Evolutionary conservation across 2,113 vertebrate species (phyloP).

Genomic region (Chrysemys picta): DNA sequence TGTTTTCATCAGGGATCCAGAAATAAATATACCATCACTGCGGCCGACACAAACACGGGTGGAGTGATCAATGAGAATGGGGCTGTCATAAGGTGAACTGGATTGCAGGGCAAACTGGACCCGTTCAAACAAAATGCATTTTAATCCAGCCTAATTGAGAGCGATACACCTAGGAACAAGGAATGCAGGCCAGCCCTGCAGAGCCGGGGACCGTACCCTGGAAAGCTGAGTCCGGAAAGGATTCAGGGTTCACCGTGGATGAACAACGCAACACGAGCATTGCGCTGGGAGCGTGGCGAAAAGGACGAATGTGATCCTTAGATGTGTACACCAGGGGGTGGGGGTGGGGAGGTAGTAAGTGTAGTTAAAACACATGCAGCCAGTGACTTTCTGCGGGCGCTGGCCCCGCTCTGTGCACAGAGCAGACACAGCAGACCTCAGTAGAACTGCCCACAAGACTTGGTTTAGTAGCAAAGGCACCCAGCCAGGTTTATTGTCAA

Average conservation of each 20-base stretch:
- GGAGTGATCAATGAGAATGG: not conserved
- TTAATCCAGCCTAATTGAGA: not conserved
- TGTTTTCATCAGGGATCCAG: not conserved
- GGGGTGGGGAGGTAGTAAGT: not conserved
- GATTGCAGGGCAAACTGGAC: not conserved
- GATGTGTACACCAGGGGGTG: not conserved
- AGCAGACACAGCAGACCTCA: no score
- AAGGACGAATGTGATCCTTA: not conserved
- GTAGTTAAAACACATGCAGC: no score
- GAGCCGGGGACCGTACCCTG: not conserved
- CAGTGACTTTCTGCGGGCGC: no score
- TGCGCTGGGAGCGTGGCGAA: not conserved
- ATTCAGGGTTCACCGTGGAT: not conserved
- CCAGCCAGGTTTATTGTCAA: no score
- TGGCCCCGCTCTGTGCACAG: no score
- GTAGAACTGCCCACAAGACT: no score
- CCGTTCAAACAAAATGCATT: not conserved
- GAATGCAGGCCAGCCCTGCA: not conserved
- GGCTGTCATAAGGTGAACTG: no score
- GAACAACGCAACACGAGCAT: not conserved
- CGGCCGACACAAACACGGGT: not conserved
- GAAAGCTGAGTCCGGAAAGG: not conserved
- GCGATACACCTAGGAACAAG: not conserved
- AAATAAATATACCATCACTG: not conserved
- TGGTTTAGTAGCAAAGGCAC: no score